phyloP scores from a whole-genome alignment of 2,113 vertebrate genomes.

The Tragulus kanchil region DNA sequence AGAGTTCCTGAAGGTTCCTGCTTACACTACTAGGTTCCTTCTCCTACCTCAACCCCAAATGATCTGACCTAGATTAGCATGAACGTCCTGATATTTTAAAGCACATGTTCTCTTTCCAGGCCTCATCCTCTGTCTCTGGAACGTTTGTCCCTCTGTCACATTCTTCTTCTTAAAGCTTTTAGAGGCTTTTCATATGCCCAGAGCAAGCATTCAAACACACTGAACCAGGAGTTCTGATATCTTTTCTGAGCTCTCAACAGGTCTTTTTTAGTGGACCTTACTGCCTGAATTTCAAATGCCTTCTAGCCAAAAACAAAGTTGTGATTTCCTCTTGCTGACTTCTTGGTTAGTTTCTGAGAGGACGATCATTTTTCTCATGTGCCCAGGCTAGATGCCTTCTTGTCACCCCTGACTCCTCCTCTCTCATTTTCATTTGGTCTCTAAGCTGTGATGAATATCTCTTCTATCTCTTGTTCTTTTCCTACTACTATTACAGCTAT shows the following conservation, averaged over 20 bases:
- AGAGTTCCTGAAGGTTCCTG: conserved; percentile 2
- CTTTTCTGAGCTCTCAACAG: not conserved
- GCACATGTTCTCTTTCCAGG: not conserved
- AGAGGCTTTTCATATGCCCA: not conserved
- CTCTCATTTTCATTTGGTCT: not conserved
- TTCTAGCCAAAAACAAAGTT: not conserved
- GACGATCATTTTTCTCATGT: not conserved
- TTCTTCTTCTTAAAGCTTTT: conserved; percentile 34
- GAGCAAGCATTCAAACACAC: conserved; percentile 2
- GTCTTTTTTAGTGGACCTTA: not conserved
- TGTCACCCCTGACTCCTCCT: not conserved
- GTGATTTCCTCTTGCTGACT: not conserved
- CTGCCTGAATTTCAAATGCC: conserved; percentile 23
- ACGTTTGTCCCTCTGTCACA: not conserved
- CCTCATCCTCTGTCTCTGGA: not conserved
- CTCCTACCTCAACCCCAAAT: not conserved
- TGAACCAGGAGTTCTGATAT: not conserved
- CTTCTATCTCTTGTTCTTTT: conserved; percentile 2
- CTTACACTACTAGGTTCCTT: not conserved
- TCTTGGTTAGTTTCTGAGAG: not conserved
- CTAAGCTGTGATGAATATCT: not conserved
- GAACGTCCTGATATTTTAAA: not conserved
- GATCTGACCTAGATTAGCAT: not conserved
- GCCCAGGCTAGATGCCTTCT: not conserved
- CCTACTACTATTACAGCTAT: not conserved